Conservation (phyloP, 2,113 vertebrate species). For the Scolopax mira region DNA sequence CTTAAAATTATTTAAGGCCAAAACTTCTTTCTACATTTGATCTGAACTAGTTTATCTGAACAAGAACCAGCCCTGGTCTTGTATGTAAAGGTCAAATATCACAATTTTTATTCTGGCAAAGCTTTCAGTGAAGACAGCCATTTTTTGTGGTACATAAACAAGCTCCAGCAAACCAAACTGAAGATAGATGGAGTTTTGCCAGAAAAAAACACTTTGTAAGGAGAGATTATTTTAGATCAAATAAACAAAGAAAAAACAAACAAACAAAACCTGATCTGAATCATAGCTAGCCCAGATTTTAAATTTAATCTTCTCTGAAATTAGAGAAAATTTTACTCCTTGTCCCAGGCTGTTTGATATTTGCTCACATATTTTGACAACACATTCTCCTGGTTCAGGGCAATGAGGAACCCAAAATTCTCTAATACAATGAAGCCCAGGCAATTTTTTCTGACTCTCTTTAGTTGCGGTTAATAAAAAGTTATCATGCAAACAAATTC, state of each 20-base stretch:
- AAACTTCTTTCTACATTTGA: not conserved
- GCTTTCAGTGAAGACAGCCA: not conserved
- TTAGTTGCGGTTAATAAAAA: slow-evolving; percentile 17
- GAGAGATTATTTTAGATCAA: not conserved
- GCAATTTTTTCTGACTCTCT: not conserved
- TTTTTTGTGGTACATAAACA: not conserved
- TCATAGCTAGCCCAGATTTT: not conserved
- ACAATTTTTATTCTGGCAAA: not conserved
- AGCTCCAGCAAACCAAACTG: not conserved
- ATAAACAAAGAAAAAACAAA: not conserved
- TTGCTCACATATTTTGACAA: slow-evolving; percentile 36
- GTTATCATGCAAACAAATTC: not conserved
- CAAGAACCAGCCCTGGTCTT: not conserved
- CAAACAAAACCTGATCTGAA: not conserved
- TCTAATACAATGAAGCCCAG: not conserved
- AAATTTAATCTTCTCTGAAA: not conserved
- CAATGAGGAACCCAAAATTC: not conserved
- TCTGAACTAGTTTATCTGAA: not conserved
- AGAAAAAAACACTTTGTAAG: not conserved
- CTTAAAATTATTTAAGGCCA: not conserved
- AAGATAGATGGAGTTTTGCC: not conserved
- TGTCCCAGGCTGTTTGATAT: not conserved
- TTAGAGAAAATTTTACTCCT: not conserved
- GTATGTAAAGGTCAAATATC: not conserved
- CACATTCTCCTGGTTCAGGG: not conserved